Base-by-base conservation (phyloP, 23 tunicate genomes). In the Clavelina lepadiformis region DNA sequence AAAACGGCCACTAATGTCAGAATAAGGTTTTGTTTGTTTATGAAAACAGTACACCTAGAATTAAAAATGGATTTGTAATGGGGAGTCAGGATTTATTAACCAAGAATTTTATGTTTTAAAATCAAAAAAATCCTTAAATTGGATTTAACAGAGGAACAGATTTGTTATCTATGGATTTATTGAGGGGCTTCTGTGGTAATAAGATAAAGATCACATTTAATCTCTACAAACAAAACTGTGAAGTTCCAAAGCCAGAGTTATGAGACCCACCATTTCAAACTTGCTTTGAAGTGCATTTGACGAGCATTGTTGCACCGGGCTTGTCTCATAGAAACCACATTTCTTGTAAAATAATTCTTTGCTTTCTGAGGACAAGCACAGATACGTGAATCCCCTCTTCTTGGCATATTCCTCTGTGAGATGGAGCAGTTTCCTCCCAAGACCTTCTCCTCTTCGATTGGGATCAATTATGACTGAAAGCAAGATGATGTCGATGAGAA, bases 301-400 rank as follows among this genome's bases (percentile, higher is more conserved):
- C 29, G 54, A 30, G 28, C 28, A 50, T 41, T 68, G 78, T 57
- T 78, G 76, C 0, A 69, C 68, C 3, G 84, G 84, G 28, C 58
- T 59, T 32, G 69, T 57, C 15, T 36, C n/a, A n/a, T 11, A 23
- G 34, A 51, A 78, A 0, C 84, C 84, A 78, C 84, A 78, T 68
- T 69, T 78, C 21, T 38, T 41, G 58, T 78, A 78, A 28, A 78
- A 78, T 28, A 29, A 46, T 29, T 78, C 75, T 0, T 33, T 30
- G 1, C 46, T 56, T n/a, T 78, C 53, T 1, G 76, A 70, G 15
- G 67, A 23, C 31, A 78, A 59, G 35, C 72, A 78, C 1, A 78
- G 23, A 57, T 31, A 53, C 1, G 45, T 30, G 64, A 27, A 68
- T 13, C 84, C 84, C 18, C 34, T 56, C 4, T 26, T 18, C 5